Evolutionary conservation across 2,888 invertebrate species (phyloP), one percentile per base, ranked within the genome.

Genomic region (Torymus texanus): DNA sequence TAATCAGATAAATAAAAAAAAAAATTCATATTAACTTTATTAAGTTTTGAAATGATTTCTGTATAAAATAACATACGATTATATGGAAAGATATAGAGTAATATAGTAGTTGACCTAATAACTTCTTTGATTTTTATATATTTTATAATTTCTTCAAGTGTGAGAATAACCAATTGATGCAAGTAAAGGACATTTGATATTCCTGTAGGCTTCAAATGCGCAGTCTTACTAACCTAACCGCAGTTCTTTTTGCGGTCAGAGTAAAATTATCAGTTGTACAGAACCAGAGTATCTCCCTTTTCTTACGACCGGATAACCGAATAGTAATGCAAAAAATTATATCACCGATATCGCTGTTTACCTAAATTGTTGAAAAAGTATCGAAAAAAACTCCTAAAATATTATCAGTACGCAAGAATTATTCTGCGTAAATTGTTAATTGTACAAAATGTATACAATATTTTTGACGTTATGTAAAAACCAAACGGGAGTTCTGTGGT

Each of bases 161-260:
- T 8, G 8, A 41, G 8, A 41, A 41, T 41, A 41, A 8, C 41
- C 5, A 41, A 41, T 41, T 81, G 80, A 83, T 55, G 77, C 82
- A 83, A 75, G 80, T 78, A 68, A 79, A 82, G 83, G 86, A 85
- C 83, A 86, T 84, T 83, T 84, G 86, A 87, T 86, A 51, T 65
- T 85, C 83, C 83, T 81, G 18, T 68, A 65, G 73, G 41, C 76
- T 72, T 13, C 51, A 21, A 63, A 41, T 18, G 58, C 75, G 78
- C 79, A 74, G 70, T 59, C 58, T 62, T 66, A 61, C 77, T 51
- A 72, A 62, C 61, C 67, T 11, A 73, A 56, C 50, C 68, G 16
- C 73, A 41, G 78, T 86, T 86, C 84, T 85, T 84, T 86, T 87
- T 85, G 85, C 82, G 84, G 84, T 84, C 83, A 21, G 53, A 82